Evolutionary conservation across 2,113 vertebrate species (phyloP), one percentile per base, ranked within the genome.

Genomic region (Larimichthys polyactis): DNA sequence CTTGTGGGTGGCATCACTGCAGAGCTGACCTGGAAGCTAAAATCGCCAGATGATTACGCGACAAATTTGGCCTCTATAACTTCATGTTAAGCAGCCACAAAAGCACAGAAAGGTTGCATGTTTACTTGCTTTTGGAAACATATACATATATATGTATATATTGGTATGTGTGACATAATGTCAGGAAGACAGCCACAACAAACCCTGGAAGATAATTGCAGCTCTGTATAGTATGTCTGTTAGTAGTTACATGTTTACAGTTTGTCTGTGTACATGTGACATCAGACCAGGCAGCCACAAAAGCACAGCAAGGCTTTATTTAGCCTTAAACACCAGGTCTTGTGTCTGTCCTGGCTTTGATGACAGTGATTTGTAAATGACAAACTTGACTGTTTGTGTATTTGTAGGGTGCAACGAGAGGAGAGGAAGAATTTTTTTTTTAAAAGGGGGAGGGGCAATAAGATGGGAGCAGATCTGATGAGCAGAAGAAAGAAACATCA

Each of bases 321-420:
- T 57, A 51, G 49, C 24, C 6, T 71, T 60, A 59, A 2, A 65
- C 22, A 32, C 5, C 20, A 16, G 3, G 22, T 68, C 46, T 48
- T 51, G 36, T 32, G 51, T 4, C 0, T 48, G 27, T 73, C 29
- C 51, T 54, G 69, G 52, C 51, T 72, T 15, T 49, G 43, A 75
- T 72, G 64, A 78, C 68, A 80, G 59, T 86, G n/a, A 80, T 66
- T 70, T 44, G 49, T 51, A 27, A 73, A 75, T 43, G 51, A 65
- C 48, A 65, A 75, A 49, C 14, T 0, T 24, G 7, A 57, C 71
- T 57, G 72, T 63, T 29, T 51, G 71, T 64, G 48, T 52, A 43
- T 24, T 75, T 24, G 9, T 20, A n/a, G 64, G 1, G 2, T 4
- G 24, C 9, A 3, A 51, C 2, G 10, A 52, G 19, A 59, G 4